Evolutionary conservation across 1,140 invertebrate genomes (phyloP).

Genomic region (Mya arenaria): DNA sequence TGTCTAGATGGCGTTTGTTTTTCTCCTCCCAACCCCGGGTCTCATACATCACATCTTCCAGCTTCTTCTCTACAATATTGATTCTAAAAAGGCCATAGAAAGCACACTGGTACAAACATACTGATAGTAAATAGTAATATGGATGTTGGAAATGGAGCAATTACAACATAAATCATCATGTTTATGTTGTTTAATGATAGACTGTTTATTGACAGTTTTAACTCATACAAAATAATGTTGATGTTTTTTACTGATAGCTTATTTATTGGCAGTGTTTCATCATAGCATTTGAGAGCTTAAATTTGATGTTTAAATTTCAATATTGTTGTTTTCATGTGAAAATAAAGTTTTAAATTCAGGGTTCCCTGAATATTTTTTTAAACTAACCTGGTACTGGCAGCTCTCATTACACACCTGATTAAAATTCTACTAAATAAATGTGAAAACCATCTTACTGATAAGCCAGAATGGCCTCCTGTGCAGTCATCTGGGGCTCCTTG

Average conservation of each 20-base stretch:
- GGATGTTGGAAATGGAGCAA: too few species aligned
- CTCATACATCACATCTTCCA: constrained; percentile 79
- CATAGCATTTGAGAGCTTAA: too few species aligned
- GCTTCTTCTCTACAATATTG: constrained; percentile 76
- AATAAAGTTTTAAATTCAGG: background rate
- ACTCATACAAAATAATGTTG: too few species aligned
- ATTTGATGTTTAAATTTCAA: too few species aligned
- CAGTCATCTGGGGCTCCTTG: constrained; percentile 78
- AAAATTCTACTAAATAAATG: background rate
- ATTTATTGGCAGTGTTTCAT: too few species aligned
- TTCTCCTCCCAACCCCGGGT: constrained; percentile 77
- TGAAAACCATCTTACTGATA: constrained; percentile 74
- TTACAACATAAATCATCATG: too few species aligned
- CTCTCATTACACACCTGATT: background rate
- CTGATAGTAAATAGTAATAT: too few species aligned
- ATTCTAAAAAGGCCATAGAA: too few species aligned
- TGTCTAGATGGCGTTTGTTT: constrained; percentile 73
- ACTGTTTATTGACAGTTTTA: too few species aligned
- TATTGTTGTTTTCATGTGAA: background rate
- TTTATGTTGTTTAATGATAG: too few species aligned
- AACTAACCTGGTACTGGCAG: background rate
- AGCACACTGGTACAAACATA: too few species aligned
- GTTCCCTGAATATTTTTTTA: background rate
- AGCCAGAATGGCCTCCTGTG: constrained; percentile 78
- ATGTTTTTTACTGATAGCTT: too few species aligned